A percentile compares a stretch with the other conserved stretches of the same genome.
Conservation (phyloP, 2,888 invertebrate species). For the Apamea monoglypha region DNA sequence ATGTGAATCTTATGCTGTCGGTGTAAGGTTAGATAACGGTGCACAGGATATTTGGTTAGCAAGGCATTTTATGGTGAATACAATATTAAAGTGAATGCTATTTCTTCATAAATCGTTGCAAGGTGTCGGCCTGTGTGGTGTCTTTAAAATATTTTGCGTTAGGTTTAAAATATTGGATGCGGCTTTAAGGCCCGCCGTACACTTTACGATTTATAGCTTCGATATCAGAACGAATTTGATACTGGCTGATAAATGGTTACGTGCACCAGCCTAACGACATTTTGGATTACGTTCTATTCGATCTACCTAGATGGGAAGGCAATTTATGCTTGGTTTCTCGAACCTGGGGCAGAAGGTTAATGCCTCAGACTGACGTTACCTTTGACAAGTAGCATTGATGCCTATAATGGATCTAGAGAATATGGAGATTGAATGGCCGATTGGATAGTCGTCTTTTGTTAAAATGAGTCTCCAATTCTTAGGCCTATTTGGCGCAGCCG, state of each 20-base stretch:
- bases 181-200: slow-evolving; percentile 46
- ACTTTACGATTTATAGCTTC: slow-evolving; percentile 43
- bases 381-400: too few species aligned
- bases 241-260: slow-evolving; percentile 42
- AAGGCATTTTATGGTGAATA: slow-evolving; percentile 68
- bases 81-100: slow-evolving; percentile 78
- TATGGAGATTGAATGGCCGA: too few species aligned
- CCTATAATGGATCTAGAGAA: neutral
- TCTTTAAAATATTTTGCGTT: slow-evolving; percentile 66
- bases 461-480: too few species aligned
- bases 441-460: too few species aligned
- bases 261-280: slow-evolving; percentile 18
- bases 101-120: slow-evolving; percentile 77
- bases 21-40: slow-evolving; percentile 25
- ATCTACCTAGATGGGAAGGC: neutral
- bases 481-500: too few species aligned
- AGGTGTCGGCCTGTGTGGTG: slow-evolving; percentile 69
- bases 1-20: slow-evolving; percentile 42
- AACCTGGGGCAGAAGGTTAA: too few species aligned
- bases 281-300: neutral
- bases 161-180: slow-evolving; percentile 61
- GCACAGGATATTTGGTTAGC: slow-evolving; percentile 43
- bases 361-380: too few species aligned
- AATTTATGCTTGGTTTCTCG: neutral
- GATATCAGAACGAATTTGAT: slow-evolving; percentile 38